phyloP scores from a whole-genome alignment of 2,888 invertebrate genomes.

The Tridacna gigas region DNA sequence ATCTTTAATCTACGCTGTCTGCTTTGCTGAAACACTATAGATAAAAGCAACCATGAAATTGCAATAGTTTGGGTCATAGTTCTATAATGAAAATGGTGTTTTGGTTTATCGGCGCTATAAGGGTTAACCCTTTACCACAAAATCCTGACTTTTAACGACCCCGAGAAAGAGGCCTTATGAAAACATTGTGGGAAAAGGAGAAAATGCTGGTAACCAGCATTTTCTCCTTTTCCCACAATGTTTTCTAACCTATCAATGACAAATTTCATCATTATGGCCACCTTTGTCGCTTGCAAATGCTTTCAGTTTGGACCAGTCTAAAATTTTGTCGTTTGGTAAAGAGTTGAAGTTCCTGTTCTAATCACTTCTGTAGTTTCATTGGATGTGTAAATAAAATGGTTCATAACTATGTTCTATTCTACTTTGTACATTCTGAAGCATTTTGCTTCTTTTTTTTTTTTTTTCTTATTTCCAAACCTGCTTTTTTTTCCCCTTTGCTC shows the following conservation, averaged over 20 bases:
- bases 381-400: slow-evolving; percentile 29
- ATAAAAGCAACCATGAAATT: background rate
- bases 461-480: background rate
- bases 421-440: background rate
- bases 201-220: too few relatives aligned
- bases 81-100: background rate
- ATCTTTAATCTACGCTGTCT: background rate
- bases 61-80: background rate
- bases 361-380: slow-evolving; percentile 7
- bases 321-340: too few relatives aligned
- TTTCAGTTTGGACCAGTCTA: too few relatives aligned
- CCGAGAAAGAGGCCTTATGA: too few relatives aligned
- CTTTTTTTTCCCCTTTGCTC: background rate
- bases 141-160: too few relatives aligned
- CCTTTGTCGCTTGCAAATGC: too few relatives aligned
- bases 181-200: too few relatives aligned
- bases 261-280: too few relatives aligned
- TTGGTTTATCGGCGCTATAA: background rate
- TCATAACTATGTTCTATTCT: slow-evolving; percentile 9
- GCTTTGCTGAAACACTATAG: background rate
- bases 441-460: background rate
- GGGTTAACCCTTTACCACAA: too few relatives aligned
- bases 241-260: too few relatives aligned
- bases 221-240: too few relatives aligned
- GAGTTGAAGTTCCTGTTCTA: too few relatives aligned